A percentile compares a stretch with the other conserved stretches of the same genome.
These are phyloP conservation scores for Drosophila nannoptera DNA, from an alignment of 1,140 invertebrate species.

Conservation along the genomic window DNA sequence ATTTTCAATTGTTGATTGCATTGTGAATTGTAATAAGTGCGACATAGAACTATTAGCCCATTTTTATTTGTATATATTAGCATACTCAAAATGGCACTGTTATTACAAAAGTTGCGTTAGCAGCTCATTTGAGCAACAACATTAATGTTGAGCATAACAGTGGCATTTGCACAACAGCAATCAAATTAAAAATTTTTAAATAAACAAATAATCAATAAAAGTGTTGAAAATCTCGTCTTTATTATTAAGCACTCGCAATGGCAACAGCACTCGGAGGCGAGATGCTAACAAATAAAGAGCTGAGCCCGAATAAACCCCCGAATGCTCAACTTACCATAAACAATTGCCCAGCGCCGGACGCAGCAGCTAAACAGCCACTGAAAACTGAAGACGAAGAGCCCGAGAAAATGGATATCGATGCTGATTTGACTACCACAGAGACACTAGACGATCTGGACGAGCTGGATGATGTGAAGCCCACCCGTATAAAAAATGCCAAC, in stretches of 20 bases:
- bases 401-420: conserved; percentile 46
- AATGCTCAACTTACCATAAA: too few relatives aligned
- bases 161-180: conserved; percentile 7
- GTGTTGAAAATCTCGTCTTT: not conserved
- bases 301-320: too few relatives aligned
- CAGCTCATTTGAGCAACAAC: conserved; percentile 17
- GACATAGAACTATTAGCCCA: too few relatives aligned
- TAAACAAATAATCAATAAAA: conserved; percentile 1
- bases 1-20: too few relatives aligned
- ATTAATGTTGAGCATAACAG: conserved; percentile 17
- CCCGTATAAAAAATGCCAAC: not conserved
- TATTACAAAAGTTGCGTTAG: conserved; percentile 10
- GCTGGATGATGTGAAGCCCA: not conserved
- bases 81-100: conserved; percentile 14
- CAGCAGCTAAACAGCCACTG: not conserved
- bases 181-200: conserved; percentile 13
- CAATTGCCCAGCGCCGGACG: conserved; percentile 4
- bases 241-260: conserved; percentile 9
- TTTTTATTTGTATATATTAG: not conserved
- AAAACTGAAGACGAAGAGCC: not conserved
- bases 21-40: too few relatives aligned
- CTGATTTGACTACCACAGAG: conserved; percentile 56
- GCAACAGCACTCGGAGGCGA: not conserved
- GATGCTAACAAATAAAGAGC: conserved; percentile 21
- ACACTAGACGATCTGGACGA: conserved; percentile 45